phyloP scores from a whole-genome alignment of 2,888 invertebrate genomes.

The Netelia melanura region DNA sequence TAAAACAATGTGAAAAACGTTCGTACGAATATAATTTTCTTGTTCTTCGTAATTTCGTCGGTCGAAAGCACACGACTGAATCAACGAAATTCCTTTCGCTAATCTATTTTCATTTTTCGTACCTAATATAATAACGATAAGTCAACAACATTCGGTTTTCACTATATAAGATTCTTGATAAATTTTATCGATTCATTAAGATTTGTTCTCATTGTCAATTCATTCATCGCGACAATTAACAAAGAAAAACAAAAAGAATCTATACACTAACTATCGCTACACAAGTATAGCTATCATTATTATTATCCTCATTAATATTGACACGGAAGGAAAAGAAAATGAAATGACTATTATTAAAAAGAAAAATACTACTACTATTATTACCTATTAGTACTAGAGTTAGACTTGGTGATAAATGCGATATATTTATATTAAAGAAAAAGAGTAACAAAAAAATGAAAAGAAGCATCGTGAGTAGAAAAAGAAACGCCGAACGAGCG shows the following conservation, averaged over 20 bases:
- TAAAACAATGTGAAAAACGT: slow-evolving; percentile 44
- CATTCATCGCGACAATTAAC: not conserved
- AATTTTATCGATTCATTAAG: slow-evolving; percentile 37
- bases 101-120: slow-evolving; percentile 40
- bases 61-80: not conserved
- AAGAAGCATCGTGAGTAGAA: slow-evolving; percentile 24
- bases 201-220: slow-evolving; percentile 39
- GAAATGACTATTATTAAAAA: slow-evolving; percentile 53
- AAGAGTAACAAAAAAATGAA: slow-evolving; percentile 60
- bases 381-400: slow-evolving; percentile 74
- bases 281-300: slow-evolving; percentile 72
- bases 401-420: slow-evolving; percentile 75
- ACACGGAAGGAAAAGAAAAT: slow-evolving; percentile 35
- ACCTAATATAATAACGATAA: slow-evolving; percentile 18
- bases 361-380: slow-evolving; percentile 74
- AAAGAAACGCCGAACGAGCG: slow-evolving; percentile 35
- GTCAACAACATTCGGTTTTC: not conserved
- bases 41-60: slow-evolving; percentile 40
- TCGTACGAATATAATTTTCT: slow-evolving; percentile 27
- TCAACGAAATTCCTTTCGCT: slow-evolving; percentile 21
- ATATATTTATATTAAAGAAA: slow-evolving; percentile 80
- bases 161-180: slow-evolving; percentile 28
- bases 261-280: slow-evolving; percentile 67
- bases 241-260: slow-evolving; percentile 12
- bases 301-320: slow-evolving; percentile 68